phyloP scores from a whole-genome alignment of 2,888 invertebrate species.

The Alloplasta piceator region DNA sequence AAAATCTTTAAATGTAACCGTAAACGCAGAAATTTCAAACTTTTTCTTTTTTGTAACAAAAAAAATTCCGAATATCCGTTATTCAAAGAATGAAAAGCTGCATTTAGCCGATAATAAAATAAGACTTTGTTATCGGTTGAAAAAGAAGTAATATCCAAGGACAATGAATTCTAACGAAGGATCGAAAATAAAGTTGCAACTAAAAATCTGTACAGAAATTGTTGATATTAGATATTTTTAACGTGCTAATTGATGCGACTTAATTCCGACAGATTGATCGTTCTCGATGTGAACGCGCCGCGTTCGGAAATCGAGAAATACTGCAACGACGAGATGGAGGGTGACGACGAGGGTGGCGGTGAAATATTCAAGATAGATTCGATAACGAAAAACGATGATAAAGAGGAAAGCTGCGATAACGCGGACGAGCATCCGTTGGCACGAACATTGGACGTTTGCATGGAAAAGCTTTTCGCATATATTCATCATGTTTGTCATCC shows the following conservation, averaged over 20 bases:
- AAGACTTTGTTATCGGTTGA: too few relatives aligned
- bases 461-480: conserved; percentile 90
- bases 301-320: conserved; percentile 84
- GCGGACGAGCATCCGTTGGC: conserved; percentile 85
- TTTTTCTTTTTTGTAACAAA: too few relatives aligned
- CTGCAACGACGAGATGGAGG: conserved; percentile 83
- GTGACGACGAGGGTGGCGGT: conserved; percentile 83
- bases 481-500: conserved; percentile 86
- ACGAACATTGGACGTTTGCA: conserved; percentile 90
- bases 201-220: conserved; percentile 16
- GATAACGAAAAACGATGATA: conserved; percentile 73
- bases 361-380: conserved; percentile 66
- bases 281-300: conserved; percentile 90
- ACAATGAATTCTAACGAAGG: too few relatives aligned
- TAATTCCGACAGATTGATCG: conserved; percentile 86
- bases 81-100: too few relatives aligned
- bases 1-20: not conserved
- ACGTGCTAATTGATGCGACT: conserved; percentile 42
- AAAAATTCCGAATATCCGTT: too few relatives aligned
- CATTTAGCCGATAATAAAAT: too few relatives aligned
- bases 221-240: conserved; percentile 41
- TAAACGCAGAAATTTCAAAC: too few relatives aligned
- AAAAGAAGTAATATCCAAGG: too few relatives aligned
- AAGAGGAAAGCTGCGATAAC: conserved; percentile 77
- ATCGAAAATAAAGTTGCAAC: too few relatives aligned